These are phyloP conservation scores for Lamprologus lemairii DNA, from an alignment of 2,113 vertebrate species.

Conservation along the genomic window DNA sequence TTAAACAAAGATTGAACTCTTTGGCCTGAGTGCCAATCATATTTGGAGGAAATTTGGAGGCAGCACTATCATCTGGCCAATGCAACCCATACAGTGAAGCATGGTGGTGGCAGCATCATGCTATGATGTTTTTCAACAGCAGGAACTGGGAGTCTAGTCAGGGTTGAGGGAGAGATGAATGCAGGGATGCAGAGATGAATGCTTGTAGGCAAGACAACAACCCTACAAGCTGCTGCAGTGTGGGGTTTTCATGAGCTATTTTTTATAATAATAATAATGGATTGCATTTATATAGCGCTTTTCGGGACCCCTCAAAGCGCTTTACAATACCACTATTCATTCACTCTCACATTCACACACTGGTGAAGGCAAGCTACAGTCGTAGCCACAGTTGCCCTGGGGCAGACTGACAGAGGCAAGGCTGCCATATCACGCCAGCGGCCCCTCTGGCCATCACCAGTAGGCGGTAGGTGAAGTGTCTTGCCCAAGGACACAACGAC, in stretches of 20 bases:
- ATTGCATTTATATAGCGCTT: background rate
- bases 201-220: background rate
- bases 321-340: background rate
- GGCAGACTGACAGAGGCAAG: background rate
- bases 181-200: no score
- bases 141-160: background rate
- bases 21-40: background rate
- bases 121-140: background rate
- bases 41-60: background rate
- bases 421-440: background rate
- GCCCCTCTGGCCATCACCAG: background rate
- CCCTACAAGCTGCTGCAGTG: background rate
- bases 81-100: background rate
- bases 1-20: background rate
- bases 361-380: background rate
- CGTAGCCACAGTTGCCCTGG: background rate
- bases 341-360: background rate
- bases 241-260: background rate
- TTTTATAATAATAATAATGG: background rate
- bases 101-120: background rate
- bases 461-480: background rate
- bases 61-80: background rate
- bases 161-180: background rate
- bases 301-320: background rate
- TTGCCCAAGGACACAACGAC: background rate